Percentiles rank a stretch among this genome's conserved stretches.
Conservation (phyloP, 1,140 invertebrate genomes). For the Tribolium madens region DNA sequence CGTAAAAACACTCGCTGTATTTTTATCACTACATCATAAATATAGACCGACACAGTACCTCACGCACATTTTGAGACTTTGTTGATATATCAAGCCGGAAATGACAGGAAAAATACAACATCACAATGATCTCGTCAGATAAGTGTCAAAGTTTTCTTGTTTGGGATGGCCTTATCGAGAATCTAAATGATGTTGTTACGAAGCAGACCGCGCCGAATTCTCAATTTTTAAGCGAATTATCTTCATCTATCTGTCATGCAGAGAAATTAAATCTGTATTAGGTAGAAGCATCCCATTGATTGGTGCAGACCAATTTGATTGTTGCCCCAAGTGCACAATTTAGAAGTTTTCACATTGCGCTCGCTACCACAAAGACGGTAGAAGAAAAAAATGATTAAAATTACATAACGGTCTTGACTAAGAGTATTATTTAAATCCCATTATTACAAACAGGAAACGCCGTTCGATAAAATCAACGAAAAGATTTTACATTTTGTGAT, state of each 20-base stretch:
- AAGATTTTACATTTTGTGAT: not conserved
- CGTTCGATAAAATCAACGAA: constrained; percentile 8
- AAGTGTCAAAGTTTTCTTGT: not conserved
- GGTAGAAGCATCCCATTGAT: not conserved
- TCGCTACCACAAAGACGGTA: not conserved
- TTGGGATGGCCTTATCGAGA: not conserved
- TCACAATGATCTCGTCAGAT: not conserved
- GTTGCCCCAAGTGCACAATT: constrained; percentile 20
- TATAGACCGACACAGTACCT: not conserved
- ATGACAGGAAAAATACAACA: not conserved
- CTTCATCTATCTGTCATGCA: not conserved
- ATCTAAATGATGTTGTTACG: too few relatives aligned
- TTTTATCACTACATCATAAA: constrained; percentile 14
- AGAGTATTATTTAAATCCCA: constrained; percentile 28
- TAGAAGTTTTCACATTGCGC: not conserved
- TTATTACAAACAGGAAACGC: constrained; percentile 23
- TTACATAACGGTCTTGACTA: constrained; percentile 25
- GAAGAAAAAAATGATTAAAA: constrained; percentile 16
- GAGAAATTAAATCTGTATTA: constrained; percentile 1
- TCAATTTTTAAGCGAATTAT: constrained; percentile 15
- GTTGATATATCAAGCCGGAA: constrained; percentile 9
- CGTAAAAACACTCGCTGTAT: constrained; percentile 8
- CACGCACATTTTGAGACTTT: not conserved
- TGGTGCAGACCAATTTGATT: not conserved
- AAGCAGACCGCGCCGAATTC: too few relatives aligned